Evolutionary conservation across 2,888 invertebrate species (phyloP).

Genomic region (Barypeithes pellucidus): DNA sequence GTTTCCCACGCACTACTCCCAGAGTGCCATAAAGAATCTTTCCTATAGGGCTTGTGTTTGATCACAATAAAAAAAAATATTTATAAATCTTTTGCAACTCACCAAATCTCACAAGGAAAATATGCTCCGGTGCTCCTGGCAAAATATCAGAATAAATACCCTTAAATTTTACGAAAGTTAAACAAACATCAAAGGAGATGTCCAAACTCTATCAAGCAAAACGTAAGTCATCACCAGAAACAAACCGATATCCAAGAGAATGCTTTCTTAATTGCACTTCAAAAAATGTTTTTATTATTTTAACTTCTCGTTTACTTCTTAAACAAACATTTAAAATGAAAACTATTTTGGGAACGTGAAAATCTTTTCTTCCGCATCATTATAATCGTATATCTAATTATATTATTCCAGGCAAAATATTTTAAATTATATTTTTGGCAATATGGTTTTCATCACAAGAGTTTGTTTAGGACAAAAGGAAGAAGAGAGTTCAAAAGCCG

Average conservation of each 20-base stretch:
- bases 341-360: not conserved
- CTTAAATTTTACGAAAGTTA: not conserved
- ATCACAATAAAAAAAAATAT: too few species aligned
- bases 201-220: not conserved
- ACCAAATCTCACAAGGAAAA: too few species aligned
- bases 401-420: not conserved
- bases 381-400: not conserved
- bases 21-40: too few species aligned
- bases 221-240: not conserved
- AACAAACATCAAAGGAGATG: not conserved
- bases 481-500: not conserved
- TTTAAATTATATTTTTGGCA: not conserved
- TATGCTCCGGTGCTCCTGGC: too few species aligned
- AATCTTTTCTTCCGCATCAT: constrained; percentile 5
- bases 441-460: not conserved
- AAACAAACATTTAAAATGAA: not conserved
- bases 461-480: not conserved
- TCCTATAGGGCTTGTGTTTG: too few species aligned
- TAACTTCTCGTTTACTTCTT: not conserved
- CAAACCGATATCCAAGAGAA: not conserved
- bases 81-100: too few species aligned
- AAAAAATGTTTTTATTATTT: constrained; percentile 14
- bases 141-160: not conserved
- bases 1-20: too few species aligned
- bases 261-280: constrained; percentile 15